Conservation (phyloP, 1,140 invertebrate genomes). For the Anoplophora glabripennis region DNA sequence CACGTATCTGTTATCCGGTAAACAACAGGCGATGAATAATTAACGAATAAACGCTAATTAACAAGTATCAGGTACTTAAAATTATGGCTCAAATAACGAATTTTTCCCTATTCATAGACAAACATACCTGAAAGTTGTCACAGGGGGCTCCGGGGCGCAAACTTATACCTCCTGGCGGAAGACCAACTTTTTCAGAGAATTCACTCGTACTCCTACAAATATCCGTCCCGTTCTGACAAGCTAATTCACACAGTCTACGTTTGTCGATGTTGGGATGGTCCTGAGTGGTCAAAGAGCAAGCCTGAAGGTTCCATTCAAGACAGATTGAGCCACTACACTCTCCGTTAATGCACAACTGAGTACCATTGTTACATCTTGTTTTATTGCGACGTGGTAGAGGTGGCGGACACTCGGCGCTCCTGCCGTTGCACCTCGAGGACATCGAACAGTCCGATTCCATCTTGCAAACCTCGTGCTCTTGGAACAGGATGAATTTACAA, state of each 20-base stretch:
- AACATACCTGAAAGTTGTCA: constrained; percentile 88
- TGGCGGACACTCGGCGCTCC: constrained; percentile 79
- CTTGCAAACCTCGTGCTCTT: constrained; percentile 70
- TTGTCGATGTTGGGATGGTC: constrained; percentile 75
- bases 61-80: no score
- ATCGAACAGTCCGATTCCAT: constrained; percentile 85
- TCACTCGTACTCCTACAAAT: constrained; percentile 86
- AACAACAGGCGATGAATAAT: no score
- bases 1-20: no score
- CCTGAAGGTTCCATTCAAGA: constrained; percentile 87
- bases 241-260: constrained; percentile 89
- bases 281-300: constrained; percentile 93
- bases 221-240: constrained; percentile 85
- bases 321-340: constrained; percentile 96
- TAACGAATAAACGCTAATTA: no score
- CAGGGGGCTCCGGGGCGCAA: constrained; percentile 93
- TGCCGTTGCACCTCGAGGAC: constrained; percentile 81
- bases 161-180: constrained; percentile 82
- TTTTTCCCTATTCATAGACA: no score
- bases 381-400: constrained; percentile 74
- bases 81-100: no score
- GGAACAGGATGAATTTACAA: constrained; percentile 74
- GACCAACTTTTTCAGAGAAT: constrained; percentile 69
- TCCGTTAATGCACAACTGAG: constrained; percentile 86
- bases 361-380: constrained; percentile 81